Evolutionary conservation across 2,113 vertebrate species (phyloP).

Genomic region (Megaceryle maxima): DNA sequence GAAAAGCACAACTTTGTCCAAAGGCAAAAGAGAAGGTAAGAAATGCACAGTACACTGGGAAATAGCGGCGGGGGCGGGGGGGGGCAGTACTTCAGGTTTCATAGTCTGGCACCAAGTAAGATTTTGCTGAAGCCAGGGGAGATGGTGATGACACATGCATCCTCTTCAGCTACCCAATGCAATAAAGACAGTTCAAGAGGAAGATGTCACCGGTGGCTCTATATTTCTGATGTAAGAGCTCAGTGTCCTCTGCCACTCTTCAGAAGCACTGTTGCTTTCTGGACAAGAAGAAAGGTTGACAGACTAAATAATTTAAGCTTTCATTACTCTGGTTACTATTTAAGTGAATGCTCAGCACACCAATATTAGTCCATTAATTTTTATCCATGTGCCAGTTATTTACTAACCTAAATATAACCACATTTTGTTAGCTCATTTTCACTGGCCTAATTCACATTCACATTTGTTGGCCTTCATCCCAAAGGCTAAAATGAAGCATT

Average conservation of each 20-base stretch:
- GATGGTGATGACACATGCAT: background rate
- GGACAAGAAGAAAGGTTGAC: background rate
- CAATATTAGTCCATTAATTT: background rate
- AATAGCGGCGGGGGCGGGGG: no score
- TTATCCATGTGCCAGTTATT: background rate
- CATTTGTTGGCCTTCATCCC: background rate
- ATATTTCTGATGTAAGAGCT: background rate
- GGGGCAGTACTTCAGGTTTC: background rate
- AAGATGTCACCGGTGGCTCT: rapidly evolving
- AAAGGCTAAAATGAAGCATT: background rate
- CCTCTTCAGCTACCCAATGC: background rate
- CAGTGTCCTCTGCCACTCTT: background rate
- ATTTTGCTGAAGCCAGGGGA: background rate
- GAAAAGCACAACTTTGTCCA: background rate
- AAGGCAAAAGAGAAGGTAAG: background rate
- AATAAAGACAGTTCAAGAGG: background rate
- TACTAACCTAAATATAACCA: background rate
- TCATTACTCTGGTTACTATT: background rate
- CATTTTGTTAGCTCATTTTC: background rate
- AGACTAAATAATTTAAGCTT: background rate
- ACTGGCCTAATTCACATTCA: background rate
- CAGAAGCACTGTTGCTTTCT: background rate
- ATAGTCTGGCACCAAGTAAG: background rate
- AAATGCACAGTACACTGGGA: background rate
- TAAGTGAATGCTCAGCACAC: background rate